Evolutionary conservation across 2,797 vertebrate genomes (phyloP).

Genomic region (Pseudopleuronectes americanus): DNA sequence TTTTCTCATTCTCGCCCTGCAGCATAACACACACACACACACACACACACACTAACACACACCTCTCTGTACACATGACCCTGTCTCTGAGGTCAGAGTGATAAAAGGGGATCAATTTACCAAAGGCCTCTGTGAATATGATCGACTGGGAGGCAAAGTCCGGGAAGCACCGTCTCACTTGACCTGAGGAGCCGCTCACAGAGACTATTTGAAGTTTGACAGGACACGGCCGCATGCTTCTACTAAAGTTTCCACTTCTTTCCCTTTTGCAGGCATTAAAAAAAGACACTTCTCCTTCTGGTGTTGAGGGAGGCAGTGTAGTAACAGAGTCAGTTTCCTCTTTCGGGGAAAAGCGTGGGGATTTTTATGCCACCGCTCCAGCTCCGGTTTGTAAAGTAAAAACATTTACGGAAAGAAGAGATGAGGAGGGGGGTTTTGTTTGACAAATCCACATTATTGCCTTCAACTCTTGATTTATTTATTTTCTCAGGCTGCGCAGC

Average conservation of each 20-base stretch:
- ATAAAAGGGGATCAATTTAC: slow-evolving; percentile 32
- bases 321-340: slow-evolving; percentile 36
- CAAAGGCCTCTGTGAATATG: slow-evolving; percentile 24
- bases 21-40: not conserved
- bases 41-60: not conserved
- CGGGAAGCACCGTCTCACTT: slow-evolving; percentile 8
- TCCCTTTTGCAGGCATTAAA: not conserved
- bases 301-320: not conserved
- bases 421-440: too few relatives aligned
- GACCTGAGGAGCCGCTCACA: slow-evolving; percentile 8
- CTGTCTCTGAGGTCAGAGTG: slow-evolving; percentile 30
- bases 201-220: slow-evolving; percentile 4
- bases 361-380: slow-evolving; percentile 36
- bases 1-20: not conserved
- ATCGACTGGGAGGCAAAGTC: slow-evolving; percentile 15
- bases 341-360: slow-evolving; percentile 41
- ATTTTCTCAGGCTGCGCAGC: slow-evolving; percentile 9
- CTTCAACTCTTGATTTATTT: not conserved
- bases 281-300: slow-evolving; percentile 16
- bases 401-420: slow-evolving; percentile 30
- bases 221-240: slow-evolving; percentile 1
- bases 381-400: slow-evolving; percentile 31
- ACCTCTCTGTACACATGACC: slow-evolving; percentile 23
- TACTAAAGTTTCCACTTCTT: slow-evolving; percentile 23
- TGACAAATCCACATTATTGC: not conserved